Percentiles rank a stretch among this genome's conserved stretches.
phyloP scores from a whole-genome alignment of 2,888 invertebrate species.

The Limnephilus rhombicus region DNA sequence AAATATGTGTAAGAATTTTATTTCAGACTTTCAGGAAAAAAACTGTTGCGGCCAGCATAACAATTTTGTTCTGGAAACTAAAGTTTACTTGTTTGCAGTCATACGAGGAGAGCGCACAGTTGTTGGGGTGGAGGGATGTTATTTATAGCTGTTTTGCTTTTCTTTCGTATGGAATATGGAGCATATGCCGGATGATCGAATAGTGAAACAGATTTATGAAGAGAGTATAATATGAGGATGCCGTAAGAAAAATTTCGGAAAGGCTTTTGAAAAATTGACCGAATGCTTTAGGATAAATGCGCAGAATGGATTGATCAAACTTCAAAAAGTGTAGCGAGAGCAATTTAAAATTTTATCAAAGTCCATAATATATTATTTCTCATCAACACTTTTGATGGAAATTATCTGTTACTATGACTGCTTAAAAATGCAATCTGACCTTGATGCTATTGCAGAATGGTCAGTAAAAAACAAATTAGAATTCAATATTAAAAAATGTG shows the following conservation, averaged over 20 bases:
- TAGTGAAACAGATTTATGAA: background rate
- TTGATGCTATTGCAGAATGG: too few relatives aligned
- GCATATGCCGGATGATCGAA: background rate
- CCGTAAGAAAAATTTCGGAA: background rate
- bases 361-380: too few relatives aligned
- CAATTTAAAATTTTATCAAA: too few relatives aligned
- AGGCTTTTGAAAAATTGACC: background rate
- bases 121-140: background rate
- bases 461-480: too few relatives aligned
- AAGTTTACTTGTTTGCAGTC: constrained; percentile 5
- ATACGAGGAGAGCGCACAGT: background rate
- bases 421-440: too few relatives aligned
- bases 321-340: too few relatives aligned
- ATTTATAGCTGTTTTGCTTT: background rate
- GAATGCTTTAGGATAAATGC: too few relatives aligned
- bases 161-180: background rate
- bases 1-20: background rate
- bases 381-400: too few relatives aligned
- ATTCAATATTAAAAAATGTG: too few relatives aligned
- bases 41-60: background rate
- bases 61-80: background rate
- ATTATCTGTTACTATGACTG: too few relatives aligned
- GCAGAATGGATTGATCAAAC: too few relatives aligned
- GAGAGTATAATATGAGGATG: background rate
- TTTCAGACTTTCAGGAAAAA: background rate